These are phyloP conservation scores for Disparrhopalites patrizii DNA, from an alignment of 2,888 invertebrate species.

Conservation along the genomic window DNA sequence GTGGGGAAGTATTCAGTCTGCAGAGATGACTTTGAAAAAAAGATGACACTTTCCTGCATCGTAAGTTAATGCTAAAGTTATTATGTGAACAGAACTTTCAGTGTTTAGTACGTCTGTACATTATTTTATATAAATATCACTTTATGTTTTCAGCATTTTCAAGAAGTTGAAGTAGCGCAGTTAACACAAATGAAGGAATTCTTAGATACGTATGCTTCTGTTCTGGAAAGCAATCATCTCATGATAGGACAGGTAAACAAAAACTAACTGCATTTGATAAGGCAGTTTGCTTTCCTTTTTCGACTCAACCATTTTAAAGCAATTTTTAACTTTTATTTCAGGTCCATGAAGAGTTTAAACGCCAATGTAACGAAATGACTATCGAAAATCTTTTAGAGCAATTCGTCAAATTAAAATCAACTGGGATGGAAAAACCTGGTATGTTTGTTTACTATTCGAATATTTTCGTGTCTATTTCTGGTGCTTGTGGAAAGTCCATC, in stretches of 20 bases:
- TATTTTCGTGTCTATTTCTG: not conserved
- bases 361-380: conserved; percentile 84
- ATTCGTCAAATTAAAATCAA: conserved; percentile 87
- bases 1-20: conserved; percentile 89
- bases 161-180: conserved; percentile 90
- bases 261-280: not conserved
- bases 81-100: conserved; percentile 2
- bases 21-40: conserved; percentile 90
- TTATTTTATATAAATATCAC: not conserved
- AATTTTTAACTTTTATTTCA: conserved; percentile 49
- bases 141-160: conserved; percentile 65
- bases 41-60: conserved; percentile 88
- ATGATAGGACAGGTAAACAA: conserved; percentile 71
- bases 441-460: conserved; percentile 48
- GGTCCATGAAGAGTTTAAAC: conserved; percentile 89
- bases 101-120: not conserved
- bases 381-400: conserved; percentile 88
- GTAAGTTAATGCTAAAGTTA: conserved; percentile 53
- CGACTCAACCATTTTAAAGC: no score
- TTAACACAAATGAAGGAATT: conserved; percentile 93
- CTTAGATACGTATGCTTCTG: conserved; percentile 79
- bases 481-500: not conserved
- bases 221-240: conserved; percentile 83
- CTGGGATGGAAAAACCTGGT: conserved; percentile 90
- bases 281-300: no score